These are phyloP conservation scores for Sceloporus undulatus DNA, from an alignment of 2,113 vertebrate genomes.

Conservation along the genomic window DNA sequence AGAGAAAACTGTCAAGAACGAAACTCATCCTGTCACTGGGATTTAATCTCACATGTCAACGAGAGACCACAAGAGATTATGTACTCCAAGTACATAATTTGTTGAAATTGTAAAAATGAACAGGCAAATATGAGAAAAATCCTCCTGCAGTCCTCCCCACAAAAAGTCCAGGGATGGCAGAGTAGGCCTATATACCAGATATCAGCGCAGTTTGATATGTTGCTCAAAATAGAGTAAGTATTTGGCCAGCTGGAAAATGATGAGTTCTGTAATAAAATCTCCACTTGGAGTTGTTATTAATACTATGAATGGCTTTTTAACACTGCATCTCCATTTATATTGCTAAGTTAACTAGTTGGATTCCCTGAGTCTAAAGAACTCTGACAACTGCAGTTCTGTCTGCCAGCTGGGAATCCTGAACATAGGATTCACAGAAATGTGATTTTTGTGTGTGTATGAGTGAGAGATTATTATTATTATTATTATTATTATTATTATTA, in stretches of 20 bases:
- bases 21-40: background rate
- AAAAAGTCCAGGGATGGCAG: conserved; percentile 20
- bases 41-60: conserved; percentile 13
- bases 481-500: too few relatives aligned
- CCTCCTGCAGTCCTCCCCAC: background rate
- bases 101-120: background rate
- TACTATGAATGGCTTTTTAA: background rate
- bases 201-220: conserved; percentile 30
- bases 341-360: background rate
- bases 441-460: background rate
- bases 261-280: conserved; percentile 49
- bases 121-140: background rate
- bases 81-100: background rate
- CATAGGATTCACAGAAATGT: background rate
- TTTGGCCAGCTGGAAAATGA: conserved; percentile 51
- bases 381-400: background rate
- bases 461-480: too few relatives aligned
- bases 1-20: conserved; percentile 21
- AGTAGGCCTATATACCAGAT: conserved; percentile 14
- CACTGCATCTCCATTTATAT: background rate
- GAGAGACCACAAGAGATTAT: background rate
- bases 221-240: conserved; percentile 35
- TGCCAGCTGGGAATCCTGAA: background rate
- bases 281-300: background rate
- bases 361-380: background rate